A percentile compares a stretch with the other conserved stretches of the same genome.
Conservation (phyloP, 2,888 invertebrate genomes). For the Panopea generosa region DNA sequence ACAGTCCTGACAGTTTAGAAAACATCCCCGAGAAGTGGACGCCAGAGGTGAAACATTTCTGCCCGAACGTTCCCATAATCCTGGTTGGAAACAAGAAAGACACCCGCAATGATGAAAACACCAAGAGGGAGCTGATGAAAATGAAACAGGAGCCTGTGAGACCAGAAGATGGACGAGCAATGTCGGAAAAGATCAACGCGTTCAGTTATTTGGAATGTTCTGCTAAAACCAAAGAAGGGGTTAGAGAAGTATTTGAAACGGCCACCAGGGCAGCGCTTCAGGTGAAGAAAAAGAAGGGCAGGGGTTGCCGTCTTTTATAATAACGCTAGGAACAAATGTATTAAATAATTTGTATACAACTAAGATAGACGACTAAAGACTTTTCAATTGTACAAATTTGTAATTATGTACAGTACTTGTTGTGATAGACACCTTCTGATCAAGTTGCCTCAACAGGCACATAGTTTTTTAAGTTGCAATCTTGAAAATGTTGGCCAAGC, state of each 20-base stretch:
- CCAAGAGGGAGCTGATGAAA: conserved; percentile 91
- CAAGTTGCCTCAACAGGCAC: too few relatives aligned
- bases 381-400: too few relatives aligned
- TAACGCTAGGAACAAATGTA: conserved; percentile 3
- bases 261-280: conserved; percentile 99
- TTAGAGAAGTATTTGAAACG: conserved; percentile 99
- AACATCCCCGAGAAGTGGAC: conserved; percentile 99
- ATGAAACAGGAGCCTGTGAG: conserved; percentile 99
- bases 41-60: conserved; percentile 97
- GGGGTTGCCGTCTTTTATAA: conserved; percentile 57
- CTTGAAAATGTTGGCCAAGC: too few relatives aligned
- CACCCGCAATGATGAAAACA: conserved; percentile 86
- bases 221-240: conserved; percentile 99
- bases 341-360: too few relatives aligned
- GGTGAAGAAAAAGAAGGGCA: conserved; percentile 86
- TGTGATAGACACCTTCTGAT: too few relatives aligned
- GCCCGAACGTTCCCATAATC: conserved; percentile 99
- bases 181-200: conserved; percentile 99
- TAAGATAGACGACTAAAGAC: too few relatives aligned
- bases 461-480: too few relatives aligned
- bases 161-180: conserved; percentile 97
- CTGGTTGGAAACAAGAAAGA: conserved; percentile 97
- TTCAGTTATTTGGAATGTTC: conserved; percentile 99
- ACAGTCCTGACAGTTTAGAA: conserved; percentile 99
- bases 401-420: too few relatives aligned